A percentile compares a stretch with the other conserved stretches of the same genome.
phyloP scores from a whole-genome alignment of 2,797 vertebrate species.

The Podargus strigoides region DNA sequence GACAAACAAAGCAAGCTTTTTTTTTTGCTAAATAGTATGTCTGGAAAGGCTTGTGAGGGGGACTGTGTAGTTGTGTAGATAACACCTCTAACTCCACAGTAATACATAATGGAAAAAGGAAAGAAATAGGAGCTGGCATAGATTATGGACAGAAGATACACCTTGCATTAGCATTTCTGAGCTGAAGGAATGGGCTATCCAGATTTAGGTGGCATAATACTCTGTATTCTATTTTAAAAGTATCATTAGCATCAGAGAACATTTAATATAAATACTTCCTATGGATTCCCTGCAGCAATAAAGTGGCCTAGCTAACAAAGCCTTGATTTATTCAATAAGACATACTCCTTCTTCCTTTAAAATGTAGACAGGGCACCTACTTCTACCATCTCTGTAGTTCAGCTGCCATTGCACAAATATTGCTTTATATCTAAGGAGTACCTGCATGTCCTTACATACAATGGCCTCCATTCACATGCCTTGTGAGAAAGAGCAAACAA shows the following conservation, averaged over 20 bases:
- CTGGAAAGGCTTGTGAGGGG: neutral
- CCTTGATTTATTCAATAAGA: constrained; percentile 5
- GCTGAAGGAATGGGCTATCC: neutral
- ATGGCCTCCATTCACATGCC: neutral
- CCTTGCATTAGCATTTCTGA: constrained; percentile 5
- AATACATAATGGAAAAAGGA: neutral
- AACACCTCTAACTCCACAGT: neutral
- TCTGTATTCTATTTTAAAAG: constrained; percentile 21
- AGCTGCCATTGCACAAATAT: neutral
- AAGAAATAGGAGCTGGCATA: neutral
- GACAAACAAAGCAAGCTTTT: neutral
- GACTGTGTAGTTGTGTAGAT: neutral
- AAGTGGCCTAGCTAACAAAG: constrained; percentile 28
- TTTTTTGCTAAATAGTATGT: neutral
- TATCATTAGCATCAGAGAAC: neutral
- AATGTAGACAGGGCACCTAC: neutral
- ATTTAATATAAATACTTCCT: constrained; percentile 17
- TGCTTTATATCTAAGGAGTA: neutral
- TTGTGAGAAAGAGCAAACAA: neutral
- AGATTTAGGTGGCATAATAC: constrained; percentile 15
- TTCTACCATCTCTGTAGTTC: neutral
- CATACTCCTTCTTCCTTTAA: neutral
- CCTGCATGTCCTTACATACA: neutral
- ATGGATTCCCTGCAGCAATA: neutral
- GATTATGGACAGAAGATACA: neutral